Base-by-base conservation (phyloP, 2,113 vertebrate genomes). In the Chamaetylas fuelleborni region DNA sequence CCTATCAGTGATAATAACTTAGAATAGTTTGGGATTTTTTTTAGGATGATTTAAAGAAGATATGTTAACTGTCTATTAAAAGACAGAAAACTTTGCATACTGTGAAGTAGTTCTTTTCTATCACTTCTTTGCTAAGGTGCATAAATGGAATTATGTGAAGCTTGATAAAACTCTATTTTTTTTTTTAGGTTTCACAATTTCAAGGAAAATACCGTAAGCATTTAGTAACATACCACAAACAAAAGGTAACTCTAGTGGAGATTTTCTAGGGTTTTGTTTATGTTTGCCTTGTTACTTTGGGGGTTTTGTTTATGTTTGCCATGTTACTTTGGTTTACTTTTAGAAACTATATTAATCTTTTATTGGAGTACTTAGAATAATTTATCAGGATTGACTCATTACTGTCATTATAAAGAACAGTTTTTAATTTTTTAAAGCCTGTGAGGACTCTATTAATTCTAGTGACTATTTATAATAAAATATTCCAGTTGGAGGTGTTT, bases 171-270 rank as follows among this genome's bases (percentile, higher is more conserved):
- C 19, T 70, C 5, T 85, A 34, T 83, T 28, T 84, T 62, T 96
- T 38, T 38, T 94, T 92, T 92, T 92, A 99, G 99, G 94, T 99
- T 92, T 91, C 98, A 92, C 97, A 98, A 82, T 99, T 99, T 91
- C 99, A 99, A 97, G 98, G 98, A 92, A 98, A 97, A 91, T 98
- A 99, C 86, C 98, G 98, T 76, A 98, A 96, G 90, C 98, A 97
- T 88, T 95, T 99, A n/a, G 38, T 98, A 69, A 38, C 96, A 54
- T 92, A 99, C 88, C 98, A 98, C 34, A 97, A 95, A 94, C 96
- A 99, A 94, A 98, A 97, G 98, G 99, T 99, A 97, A 97, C 51
- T 90, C 9, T 48, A 23, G 12, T 9, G 42, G 12, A 14, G 12
- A 60, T 29, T 43, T 72, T 74, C 12, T 65, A 58, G 3, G 25